phyloP scores from a whole-genome alignment of 2,113 vertebrate species.

The Pampusana beccarii region DNA sequence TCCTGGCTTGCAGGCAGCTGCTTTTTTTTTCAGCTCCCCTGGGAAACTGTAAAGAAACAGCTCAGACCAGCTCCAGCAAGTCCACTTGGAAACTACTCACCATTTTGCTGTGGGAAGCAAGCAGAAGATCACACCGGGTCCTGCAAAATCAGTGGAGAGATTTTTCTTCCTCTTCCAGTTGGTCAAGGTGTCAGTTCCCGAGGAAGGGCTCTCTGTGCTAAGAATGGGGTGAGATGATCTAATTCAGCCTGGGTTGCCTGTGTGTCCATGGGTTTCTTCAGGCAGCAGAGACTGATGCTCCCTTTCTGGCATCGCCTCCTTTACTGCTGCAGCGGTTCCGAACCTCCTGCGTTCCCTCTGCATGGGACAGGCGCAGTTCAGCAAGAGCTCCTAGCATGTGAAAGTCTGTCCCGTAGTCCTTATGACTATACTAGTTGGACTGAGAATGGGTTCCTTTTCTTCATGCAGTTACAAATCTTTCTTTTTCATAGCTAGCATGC shows the following conservation, averaged over 20 bases:
- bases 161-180: background rate
- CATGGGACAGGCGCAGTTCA: background rate
- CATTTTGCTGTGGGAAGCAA: background rate
- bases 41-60: background rate
- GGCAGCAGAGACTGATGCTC: accelerated
- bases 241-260: accelerated
- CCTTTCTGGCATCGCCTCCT: background rate
- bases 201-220: background rate
- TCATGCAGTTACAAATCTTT: too few relatives aligned
- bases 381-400: background rate
- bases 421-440: too few relatives aligned
- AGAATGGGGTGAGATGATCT: background rate
- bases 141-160: background rate
- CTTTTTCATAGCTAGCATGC: too few relatives aligned
- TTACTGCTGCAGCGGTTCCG: background rate
- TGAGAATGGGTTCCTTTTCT: too few relatives aligned
- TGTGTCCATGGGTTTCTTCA: background rate
- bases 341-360: background rate
- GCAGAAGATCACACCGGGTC: background rate
- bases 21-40: background rate
- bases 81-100: background rate
- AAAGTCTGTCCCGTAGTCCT: background rate
- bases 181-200: background rate
- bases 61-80: background rate
- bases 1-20: background rate